Conservation (phyloP, 2,797 vertebrate genomes). For the Lagodon rhomboides region DNA sequence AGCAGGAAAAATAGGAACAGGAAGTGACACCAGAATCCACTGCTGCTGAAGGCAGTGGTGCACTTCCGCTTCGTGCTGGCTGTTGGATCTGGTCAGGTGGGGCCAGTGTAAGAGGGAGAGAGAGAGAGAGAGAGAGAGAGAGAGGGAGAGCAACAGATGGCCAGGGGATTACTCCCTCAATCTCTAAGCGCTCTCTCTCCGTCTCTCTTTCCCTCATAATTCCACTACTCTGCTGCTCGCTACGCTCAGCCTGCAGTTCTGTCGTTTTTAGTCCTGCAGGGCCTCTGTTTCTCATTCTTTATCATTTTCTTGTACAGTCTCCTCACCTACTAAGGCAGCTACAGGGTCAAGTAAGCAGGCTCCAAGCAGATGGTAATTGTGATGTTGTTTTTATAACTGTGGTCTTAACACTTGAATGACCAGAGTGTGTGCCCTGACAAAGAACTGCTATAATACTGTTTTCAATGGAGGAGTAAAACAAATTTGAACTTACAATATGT, state of each 20-base stretch:
- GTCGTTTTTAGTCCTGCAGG: background rate
- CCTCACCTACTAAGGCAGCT: background rate
- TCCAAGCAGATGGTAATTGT: background rate
- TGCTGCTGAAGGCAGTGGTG: conserved; percentile 19
- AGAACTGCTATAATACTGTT: background rate
- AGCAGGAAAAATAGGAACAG: conserved; percentile 49
- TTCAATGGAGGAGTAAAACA: background rate
- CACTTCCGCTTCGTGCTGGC: conserved; percentile 49
- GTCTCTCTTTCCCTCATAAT: conserved; percentile 69
- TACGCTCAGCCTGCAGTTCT: conserved; percentile 21
- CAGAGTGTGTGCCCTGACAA: background rate
- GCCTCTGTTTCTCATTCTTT: conserved; percentile 1
- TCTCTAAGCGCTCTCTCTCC: conserved; percentile 75
- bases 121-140: conserved; percentile 12
- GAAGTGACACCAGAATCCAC: conserved; percentile 56
- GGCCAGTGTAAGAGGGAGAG: conserved; percentile 9
- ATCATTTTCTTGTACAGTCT: background rate
- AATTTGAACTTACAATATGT: background rate
- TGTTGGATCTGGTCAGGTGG: conserved; percentile 50
- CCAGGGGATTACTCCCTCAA: conserved; percentile 83
- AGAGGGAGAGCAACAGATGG: conserved; percentile 83
- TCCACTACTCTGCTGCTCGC: conserved; percentile 63
- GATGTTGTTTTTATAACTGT: background rate
- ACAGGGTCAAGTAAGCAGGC: background rate
- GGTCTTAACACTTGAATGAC: background rate